Base-by-base conservation (phyloP, 2,888 invertebrate species). In the Rhingia rostrata region DNA sequence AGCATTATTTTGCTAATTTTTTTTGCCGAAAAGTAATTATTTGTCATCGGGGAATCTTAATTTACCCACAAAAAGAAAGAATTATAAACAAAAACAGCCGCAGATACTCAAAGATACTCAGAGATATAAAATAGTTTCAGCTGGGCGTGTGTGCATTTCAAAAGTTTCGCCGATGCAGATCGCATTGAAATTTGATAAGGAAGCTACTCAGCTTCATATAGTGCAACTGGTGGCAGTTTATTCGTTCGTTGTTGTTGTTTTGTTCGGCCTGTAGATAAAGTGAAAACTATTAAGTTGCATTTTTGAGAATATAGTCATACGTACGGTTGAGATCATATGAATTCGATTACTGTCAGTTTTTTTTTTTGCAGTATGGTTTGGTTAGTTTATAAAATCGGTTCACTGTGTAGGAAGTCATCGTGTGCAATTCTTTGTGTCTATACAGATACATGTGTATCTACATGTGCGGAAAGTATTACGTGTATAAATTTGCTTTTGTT, bases 251-350 rank as follows among this genome's bases (percentile, higher is more conserved):
- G n/a, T 45, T 39, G 33, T 45, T 53, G 53, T 10, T 60, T 22
- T 22, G 22, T 22, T 22, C 22, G 22, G n/a, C 30, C 58, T 53
- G 61, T 32, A 30, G 39, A 33, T 33, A 33, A 12, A 51, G 9
- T 67, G 37, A 56, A 66, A 82, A 73, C 56, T 83, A 78, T 78
- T 69, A 45, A 69, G 45, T 78, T 83, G 70, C 82, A 77, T 77
- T 72, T 77, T 72, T 82, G 9, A 67, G 63, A 78, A 63, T 49
- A 72, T 77, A 77, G 61, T 83, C 78, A 78, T 33, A 39, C 43
- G 35, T 43, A 69, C 14, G 56, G 74, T 66, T 78, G 78, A 72
- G 82, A 73, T 78, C 78, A 82, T 53, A 67, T 37, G 43, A 72
- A 82, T 72, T 58, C 56, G 67, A 69, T 73, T 61, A 37, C 37